Evolutionary conservation across 2,888 invertebrate genomes (phyloP), one percentile per base, ranked within the genome.

Genomic region (Tipula helvola): DNA sequence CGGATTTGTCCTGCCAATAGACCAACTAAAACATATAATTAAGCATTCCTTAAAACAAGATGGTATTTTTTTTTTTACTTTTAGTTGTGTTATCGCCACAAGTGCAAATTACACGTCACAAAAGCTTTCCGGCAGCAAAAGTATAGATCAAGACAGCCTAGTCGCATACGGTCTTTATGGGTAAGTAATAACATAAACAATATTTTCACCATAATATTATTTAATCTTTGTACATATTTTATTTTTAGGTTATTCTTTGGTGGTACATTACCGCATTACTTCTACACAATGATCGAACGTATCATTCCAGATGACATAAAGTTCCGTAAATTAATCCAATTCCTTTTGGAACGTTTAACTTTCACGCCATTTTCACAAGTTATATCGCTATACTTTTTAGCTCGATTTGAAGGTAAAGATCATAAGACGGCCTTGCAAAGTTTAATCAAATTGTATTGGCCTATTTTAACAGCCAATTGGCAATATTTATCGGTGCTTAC

Each of bases 181-280:
- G 96, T 96, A 88, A 87, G 44, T 16, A n/a, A 52, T 52, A 44
- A 44, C 8, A 12, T 44, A 44, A 3, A 39, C 39, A 44, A 41
- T 44, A 44, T 10, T 39, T 39, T 39, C 44, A 44, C 10, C 44
- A 44, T 10, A 87, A 41, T 47, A 36, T 36, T 36, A 42, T 85
- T 52, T 57, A 42, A 47, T 83, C 39, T 28, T 28, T 28, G 39
- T 39, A 39, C 5, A 5, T 39, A 39, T 39, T 39, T 39, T 39
- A 7, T 7, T 39, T 39, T 39, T 86, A 96, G 96, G 86, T 92
- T 96, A 84, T 89, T 96, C n/a, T 96, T 96, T 90, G 96, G 96
- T 87, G 96, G 96, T 41, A 93, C 95, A 1, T 92, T 96, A 3
- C 96, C 96, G 0, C 96, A 96, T 90, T 96, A 94, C 89, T 96